Base-by-base conservation (phyloP, 1,140 invertebrate genomes). In the Pararge aegeria region DNA sequence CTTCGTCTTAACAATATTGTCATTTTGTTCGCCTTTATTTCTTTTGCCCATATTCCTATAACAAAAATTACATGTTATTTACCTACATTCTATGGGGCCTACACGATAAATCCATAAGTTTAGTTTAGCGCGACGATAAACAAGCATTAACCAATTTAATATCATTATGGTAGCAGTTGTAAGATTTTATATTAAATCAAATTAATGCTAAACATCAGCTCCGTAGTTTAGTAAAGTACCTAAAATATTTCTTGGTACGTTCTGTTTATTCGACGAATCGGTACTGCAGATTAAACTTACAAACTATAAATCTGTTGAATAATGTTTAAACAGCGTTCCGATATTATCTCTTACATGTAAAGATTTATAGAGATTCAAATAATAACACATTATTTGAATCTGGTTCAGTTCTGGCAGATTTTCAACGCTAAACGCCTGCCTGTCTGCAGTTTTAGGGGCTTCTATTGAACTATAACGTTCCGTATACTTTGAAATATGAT, bases 31-130 rank as follows among this genome's bases (percentile, higher is more conserved):
- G 18, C 30, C 38, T 48, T 68, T 66, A n/a, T 51, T 64, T 40
- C 30, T 64, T 56, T 70, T 75, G 1, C 67, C 73, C 73, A 75
- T 75, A 12, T 13, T 55, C 9, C 73, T 75, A 53, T 15, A 64
- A 71, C 12, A 60, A 56, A 54, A 54, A 50, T 21, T 7, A 53
- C 9, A n/a, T 38, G n/a, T n/a, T n/a, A n/a, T n/a, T n/a, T n/a
- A n/a, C n/a, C n/a, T n/a, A n/a, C n/a, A n/a, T n/a, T n/a, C n/a
- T n/a, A n/a, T n/a, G n/a, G n/a, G n/a, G n/a, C 34, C 34, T 13
- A n/a, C 13, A 15, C 10, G 4, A 13, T n/a, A 13, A 38, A 38
- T 3, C 12, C 1, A 5, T 38, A 15, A n/a, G 12, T 5, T 38
- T 38, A 15, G 34, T 38, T 38, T 38, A 38, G n/a, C n/a, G n/a